Percentiles rank a stretch among this genome's conserved stretches.
These are phyloP conservation scores for Didymodactylos carnosus DNA, from an alignment of 2,888 invertebrate genomes.

Conservation along the genomic window DNA sequence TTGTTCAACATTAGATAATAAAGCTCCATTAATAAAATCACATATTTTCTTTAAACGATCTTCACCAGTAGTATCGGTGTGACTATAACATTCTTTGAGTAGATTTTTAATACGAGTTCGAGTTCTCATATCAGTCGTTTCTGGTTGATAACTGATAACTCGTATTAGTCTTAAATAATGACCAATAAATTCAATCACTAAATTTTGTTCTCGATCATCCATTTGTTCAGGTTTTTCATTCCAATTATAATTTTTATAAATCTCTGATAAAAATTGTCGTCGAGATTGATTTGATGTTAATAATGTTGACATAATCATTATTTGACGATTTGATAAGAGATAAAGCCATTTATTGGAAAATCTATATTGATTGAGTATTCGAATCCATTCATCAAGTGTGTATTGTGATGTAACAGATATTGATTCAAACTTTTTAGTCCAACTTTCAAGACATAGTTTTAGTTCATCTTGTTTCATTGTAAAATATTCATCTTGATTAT, in stretches of 20 bases:
- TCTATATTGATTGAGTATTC: neutral
- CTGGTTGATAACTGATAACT: too few species aligned
- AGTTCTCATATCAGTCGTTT: too few species aligned
- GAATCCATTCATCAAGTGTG: neutral
- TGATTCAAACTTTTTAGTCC: neutral
- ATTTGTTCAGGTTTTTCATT: too few species aligned
- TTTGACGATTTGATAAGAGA: neutral
- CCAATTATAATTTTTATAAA: too few species aligned
- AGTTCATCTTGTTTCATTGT: neutral
- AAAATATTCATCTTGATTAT: neutral
- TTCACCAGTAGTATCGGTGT: too few species aligned
- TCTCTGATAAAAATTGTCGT: neutral
- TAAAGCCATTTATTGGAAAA: neutral
- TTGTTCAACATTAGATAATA: too few species aligned
- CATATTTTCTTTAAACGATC: too few species aligned
- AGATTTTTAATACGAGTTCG: too few species aligned
- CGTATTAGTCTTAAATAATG: neutral
- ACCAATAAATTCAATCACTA: neutral
- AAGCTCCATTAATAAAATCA: too few species aligned
- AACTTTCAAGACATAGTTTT: neutral
- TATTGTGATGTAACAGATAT: neutral
- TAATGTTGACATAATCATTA: neutral
- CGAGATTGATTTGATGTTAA: neutral
- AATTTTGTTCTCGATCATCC: neutral
- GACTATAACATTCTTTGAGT: too few species aligned